Percentiles rank a stretch among this genome's conserved stretches.
Conservation (phyloP, 1,140 invertebrate genomes). For the Popillia japonica region DNA sequence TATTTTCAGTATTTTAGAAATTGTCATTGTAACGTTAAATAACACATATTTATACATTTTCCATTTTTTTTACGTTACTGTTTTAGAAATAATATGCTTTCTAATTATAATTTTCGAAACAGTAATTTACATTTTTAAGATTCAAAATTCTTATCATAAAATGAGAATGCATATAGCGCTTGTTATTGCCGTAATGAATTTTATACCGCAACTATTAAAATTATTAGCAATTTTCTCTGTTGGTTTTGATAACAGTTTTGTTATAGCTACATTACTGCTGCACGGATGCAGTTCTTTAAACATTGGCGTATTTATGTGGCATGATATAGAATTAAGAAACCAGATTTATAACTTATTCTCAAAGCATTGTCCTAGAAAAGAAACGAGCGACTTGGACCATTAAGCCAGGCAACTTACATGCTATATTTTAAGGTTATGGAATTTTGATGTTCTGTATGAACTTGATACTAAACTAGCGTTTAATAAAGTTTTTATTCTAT, state of each 20-base stretch:
- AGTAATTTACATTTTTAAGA: not conserved
- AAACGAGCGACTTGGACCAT: not conserved
- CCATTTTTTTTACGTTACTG: not conserved
- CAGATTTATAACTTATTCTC: not conserved
- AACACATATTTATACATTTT: not conserved
- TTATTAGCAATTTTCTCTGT: not conserved
- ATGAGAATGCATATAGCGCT: not conserved
- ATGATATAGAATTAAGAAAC: not conserved
- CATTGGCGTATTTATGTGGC: not conserved
- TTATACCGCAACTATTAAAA: not conserved
- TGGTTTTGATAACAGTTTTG: not conserved
- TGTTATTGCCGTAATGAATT: not conserved
- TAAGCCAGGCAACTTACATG: not conserved
- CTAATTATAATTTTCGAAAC: not conserved
- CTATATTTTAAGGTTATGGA: not conserved
- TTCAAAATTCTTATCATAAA: not conserved
- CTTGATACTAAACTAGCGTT: no score
- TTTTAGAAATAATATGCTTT: not conserved
- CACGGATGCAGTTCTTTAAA: not conserved
- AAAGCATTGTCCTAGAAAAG: not conserved
- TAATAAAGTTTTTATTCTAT: no score
- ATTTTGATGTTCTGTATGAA: not conserved
- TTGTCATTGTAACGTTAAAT: not conserved
- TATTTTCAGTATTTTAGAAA: not conserved
- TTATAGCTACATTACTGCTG: not conserved